Evolutionary conservation across 2,797 vertebrate species (phyloP).

Genomic region (Antennarius maculatus): DNA sequence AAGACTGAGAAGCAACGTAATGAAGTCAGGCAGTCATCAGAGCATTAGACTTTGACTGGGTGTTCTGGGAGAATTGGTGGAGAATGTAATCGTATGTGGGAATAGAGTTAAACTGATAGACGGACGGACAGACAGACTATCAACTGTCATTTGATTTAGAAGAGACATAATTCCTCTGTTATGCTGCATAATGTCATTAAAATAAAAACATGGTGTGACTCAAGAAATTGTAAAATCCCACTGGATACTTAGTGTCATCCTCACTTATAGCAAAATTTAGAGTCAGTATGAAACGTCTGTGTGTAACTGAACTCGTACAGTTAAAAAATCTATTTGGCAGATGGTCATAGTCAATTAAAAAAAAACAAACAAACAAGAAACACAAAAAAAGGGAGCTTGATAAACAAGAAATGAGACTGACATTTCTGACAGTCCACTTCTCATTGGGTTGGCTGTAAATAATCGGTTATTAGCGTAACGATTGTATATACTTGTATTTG

Average conservation of each 20-base stretch:
- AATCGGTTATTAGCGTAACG: no score
- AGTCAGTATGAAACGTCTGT: conserved; percentile 34
- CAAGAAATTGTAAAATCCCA: no score
- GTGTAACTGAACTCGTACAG: conserved; percentile 52
- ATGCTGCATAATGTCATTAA: conserved; percentile 32
- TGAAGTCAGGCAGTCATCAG: conserved; percentile 15
- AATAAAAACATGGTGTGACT: conserved; percentile 35
- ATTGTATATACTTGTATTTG: no score
- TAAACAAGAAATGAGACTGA: conserved; percentile 18
- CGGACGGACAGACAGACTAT: no score
- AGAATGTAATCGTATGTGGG: conserved; percentile 19
- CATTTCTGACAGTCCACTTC: conserved; percentile 20
- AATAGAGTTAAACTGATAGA: conserved; percentile 31
- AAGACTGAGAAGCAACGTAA: neutral
- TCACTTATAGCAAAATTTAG: conserved; percentile 12
- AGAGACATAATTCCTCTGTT: conserved; percentile 38
- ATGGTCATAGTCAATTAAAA: conserved; percentile 24
- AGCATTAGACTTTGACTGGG: conserved; percentile 16
- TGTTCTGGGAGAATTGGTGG: conserved; percentile 13
- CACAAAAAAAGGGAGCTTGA: conserved; percentile 28
- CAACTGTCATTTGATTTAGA: conserved; percentile 8
- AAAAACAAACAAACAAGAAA: conserved; percentile 7
- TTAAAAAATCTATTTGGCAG: conserved; percentile 31
- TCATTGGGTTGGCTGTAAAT: no score
- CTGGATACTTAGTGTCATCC: neutral